Percentiles rank a stretch among this genome's conserved stretches.
Evolutionary conservation across 2,888 invertebrate species (phyloP).

Genomic region (Drosophila mettleri): DNA sequence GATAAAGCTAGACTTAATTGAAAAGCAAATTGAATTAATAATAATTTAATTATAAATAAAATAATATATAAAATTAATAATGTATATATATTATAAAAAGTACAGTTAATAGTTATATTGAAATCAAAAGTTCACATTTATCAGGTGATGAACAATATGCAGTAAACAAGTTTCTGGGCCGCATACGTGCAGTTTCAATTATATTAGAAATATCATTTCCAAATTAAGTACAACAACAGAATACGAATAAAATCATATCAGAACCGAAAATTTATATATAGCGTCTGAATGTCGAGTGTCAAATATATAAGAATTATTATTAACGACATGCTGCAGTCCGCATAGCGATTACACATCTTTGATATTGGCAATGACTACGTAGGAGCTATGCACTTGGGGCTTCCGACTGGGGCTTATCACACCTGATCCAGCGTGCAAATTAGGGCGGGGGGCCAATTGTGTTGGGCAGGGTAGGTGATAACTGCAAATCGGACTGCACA

Average conservation of each 20-base stretch:
- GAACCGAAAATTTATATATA: not conserved
- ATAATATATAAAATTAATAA: not conserved
- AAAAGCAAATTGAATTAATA: not conserved
- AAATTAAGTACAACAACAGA: slow-evolving; percentile 5
- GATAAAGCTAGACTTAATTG: no score
- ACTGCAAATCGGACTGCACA: slow-evolving; percentile 27
- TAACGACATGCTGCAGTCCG: slow-evolving; percentile 22
- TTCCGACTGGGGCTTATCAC: slow-evolving; percentile 24
- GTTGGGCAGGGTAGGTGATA: slow-evolving; percentile 22
- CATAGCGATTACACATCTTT: slow-evolving; percentile 32
- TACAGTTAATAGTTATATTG: slow-evolving; percentile 4
- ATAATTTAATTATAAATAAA: not conserved
- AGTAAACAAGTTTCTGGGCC: not conserved
- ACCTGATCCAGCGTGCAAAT: slow-evolving; percentile 25
- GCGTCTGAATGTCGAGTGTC: slow-evolving; percentile 28
- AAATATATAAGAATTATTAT: slow-evolving; percentile 21
- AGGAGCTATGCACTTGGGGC: slow-evolving; percentile 24
- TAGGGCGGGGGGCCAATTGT: slow-evolving; percentile 4
- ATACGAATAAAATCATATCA: slow-evolving; percentile 21
- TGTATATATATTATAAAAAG: not conserved
- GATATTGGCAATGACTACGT: not conserved
- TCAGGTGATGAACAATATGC: slow-evolving; percentile 5
- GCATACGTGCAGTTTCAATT: not conserved
- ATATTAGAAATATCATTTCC: not conserved
- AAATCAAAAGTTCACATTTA: not conserved